A percentile compares a stretch with the other conserved stretches of the same genome.
Conservation (phyloP, 2,888 invertebrate species). For the Busseola fusca region DNA sequence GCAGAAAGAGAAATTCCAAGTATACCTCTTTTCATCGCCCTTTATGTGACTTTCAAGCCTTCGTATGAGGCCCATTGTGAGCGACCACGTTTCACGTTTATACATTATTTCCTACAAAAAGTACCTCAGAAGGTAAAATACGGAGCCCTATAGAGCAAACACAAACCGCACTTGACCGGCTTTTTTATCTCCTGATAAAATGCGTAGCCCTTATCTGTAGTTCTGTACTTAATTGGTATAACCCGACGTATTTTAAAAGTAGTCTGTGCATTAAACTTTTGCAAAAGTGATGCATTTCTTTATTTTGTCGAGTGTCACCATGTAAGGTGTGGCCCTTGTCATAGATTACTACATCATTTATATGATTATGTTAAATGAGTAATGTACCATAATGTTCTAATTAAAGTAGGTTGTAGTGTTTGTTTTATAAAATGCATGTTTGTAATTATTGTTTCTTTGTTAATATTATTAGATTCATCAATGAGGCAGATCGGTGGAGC, state of each 20-base stretch:
- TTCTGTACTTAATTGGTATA: slow-evolving; percentile 79
- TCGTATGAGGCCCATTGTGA: no score
- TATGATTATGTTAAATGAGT: slow-evolving; percentile 58
- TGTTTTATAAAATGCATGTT: slow-evolving; percentile 7
- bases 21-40: no score
- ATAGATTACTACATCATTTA: slow-evolving; percentile 55
- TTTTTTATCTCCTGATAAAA: slow-evolving; percentile 80
- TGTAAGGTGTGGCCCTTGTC: slow-evolving; percentile 81
- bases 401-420: slow-evolving; percentile 20
- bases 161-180: slow-evolving; percentile 63
- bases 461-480: neutral
- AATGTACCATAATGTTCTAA: slow-evolving; percentile 43
- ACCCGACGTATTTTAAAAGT: slow-evolving; percentile 66
- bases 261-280: slow-evolving; percentile 19
- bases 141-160: slow-evolving; percentile 55
- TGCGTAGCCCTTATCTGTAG: slow-evolving; percentile 77
- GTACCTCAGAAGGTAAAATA: slow-evolving; percentile 31
- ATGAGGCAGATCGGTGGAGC: no score
- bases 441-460: slow-evolving; percentile 6
- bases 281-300: slow-evolving; percentile 46
- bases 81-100: no score
- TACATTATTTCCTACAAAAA: slow-evolving; percentile 26
- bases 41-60: no score
- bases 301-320: slow-evolving; percentile 67
- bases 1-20: no score